Evolutionary conservation across 2,113 vertebrate species (phyloP).

Genomic region (Aptenodytes patagonicus): DNA sequence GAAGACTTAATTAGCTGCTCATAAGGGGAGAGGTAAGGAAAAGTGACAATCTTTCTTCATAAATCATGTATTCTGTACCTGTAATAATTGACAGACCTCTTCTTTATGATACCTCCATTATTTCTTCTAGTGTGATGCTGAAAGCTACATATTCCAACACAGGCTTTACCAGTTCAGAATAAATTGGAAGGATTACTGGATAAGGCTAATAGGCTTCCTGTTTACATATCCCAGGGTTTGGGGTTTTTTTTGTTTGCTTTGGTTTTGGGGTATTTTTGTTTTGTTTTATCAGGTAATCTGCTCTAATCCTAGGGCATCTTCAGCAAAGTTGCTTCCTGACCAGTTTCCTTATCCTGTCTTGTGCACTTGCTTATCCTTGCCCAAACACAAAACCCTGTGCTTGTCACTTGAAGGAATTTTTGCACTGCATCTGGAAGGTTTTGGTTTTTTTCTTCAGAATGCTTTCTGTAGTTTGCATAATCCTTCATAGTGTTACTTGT

Average conservation of each 20-base stretch:
- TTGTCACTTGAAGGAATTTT: not conserved
- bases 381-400: fast-evolving
- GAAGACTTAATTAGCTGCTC: not conserved
- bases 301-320: not conserved
- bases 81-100: not conserved
- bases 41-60: not conserved
- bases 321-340: not conserved
- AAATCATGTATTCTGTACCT: not conserved
- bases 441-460: not conserved
- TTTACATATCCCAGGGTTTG: not conserved
- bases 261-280: not conserved
- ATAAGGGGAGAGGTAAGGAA: not conserved
- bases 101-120: not conserved
- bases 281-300: not conserved
- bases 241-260: not conserved
- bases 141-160: not conserved
- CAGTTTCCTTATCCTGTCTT: not conserved
- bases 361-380: not conserved
- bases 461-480: not conserved
- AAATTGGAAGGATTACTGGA: not conserved
- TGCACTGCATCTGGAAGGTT: not conserved
- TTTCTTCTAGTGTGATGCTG: not conserved
- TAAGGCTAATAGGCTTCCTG: not conserved
- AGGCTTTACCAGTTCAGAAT: not conserved
- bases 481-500: not conserved